Conservation (phyloP, 2,888 invertebrate genomes). For the Venusia cambrica region DNA sequence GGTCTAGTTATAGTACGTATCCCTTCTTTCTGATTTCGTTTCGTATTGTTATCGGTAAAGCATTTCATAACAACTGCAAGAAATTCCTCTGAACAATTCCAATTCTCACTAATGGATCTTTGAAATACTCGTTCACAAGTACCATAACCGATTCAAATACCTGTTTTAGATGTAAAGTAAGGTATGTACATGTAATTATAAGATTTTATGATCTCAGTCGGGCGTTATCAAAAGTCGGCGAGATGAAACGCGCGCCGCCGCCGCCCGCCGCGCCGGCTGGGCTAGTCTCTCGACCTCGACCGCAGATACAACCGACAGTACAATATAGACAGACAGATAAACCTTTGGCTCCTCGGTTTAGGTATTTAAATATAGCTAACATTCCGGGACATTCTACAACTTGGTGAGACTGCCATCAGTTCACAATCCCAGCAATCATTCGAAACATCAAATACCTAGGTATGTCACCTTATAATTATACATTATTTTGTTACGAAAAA, state of each 20-base stretch:
- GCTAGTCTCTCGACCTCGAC: conserved; percentile 37
- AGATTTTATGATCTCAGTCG: conserved; percentile 49
- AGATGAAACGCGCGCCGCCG: conserved; percentile 44
- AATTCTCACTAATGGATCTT: conserved; percentile 21
- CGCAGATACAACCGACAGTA: conserved; percentile 37
- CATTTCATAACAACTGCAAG: conserved; percentile 2
- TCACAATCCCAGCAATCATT: too few relatives aligned
- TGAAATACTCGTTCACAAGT: conserved; percentile 23
- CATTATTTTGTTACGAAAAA: too few relatives aligned
- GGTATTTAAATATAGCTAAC: too few relatives aligned
- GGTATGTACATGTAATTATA: conserved; percentile 41
- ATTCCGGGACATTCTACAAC: too few relatives aligned
- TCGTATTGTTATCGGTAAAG: too few relatives aligned
- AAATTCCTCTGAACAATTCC: conserved; percentile 13
- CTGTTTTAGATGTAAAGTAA: conserved; percentile 37
- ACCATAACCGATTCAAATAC: conserved; percentile 29
- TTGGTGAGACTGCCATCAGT: too few relatives aligned
- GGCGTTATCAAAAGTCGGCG: conserved; percentile 49
- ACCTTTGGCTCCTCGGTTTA: conserved; percentile 34
- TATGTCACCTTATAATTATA: too few relatives aligned
- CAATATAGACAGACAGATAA: conserved; percentile 36
- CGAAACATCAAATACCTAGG: too few relatives aligned
- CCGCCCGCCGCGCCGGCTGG: conserved; percentile 37
- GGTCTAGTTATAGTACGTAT: too few relatives aligned
- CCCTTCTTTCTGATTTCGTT: too few relatives aligned